Conservation (phyloP, 92 coral and sea anemone genomes). For the Muricea muricata region DNA sequence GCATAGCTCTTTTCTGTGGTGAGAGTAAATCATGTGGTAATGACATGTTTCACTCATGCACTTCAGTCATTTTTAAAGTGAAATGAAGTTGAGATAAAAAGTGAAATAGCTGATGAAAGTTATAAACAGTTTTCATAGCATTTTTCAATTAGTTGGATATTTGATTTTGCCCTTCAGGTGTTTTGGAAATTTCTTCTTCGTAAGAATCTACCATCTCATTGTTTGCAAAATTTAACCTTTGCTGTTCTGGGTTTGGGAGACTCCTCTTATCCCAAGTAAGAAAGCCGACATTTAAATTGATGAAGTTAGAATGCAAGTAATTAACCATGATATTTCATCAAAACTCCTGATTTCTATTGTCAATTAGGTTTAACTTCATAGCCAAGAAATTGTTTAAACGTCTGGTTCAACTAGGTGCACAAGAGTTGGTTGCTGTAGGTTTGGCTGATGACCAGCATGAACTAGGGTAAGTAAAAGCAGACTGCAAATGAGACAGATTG, state of each 20-base stretch:
- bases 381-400: conserved; percentile 91
- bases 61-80: no score
- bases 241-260: conserved; percentile 96
- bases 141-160: neutral
- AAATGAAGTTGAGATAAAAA: no score
- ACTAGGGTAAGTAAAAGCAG: conserved; percentile 88
- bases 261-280: conserved; percentile 97
- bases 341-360: neutral
- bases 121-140: no score
- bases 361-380: conserved; percentile 83
- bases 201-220: conserved; percentile 79
- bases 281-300: neutral
- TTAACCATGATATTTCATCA: neutral
- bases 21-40: no score
- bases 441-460: conserved; percentile 99
- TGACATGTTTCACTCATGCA: no score
- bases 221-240: conserved; percentile 73
- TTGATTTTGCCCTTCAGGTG: conserved; percentile 57
- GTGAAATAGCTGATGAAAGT: no score
- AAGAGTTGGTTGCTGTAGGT: conserved; percentile 65
- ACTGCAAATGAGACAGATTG: no score
- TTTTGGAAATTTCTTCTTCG: conserved; percentile 93
- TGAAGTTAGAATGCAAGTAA: no score
- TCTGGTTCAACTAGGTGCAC: conserved; percentile 81
- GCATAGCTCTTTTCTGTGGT: no score